Evolutionary conservation across 2,888 invertebrate species (phyloP).

Genomic region (Meiosimyza platycephala): DNA sequence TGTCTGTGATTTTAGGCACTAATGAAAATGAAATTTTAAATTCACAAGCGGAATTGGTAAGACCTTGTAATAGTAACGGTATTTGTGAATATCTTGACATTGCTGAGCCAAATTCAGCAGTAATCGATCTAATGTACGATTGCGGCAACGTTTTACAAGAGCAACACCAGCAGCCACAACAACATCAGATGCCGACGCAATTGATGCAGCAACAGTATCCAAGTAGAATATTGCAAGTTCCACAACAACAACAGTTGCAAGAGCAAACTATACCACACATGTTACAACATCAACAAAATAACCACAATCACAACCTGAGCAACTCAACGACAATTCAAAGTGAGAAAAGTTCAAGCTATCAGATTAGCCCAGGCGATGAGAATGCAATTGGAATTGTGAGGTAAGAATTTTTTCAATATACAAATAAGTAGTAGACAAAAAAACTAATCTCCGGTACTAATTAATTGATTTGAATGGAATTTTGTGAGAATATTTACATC

Average conservation of each 20-base stretch:
- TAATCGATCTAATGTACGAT: slow-evolving; percentile 40
- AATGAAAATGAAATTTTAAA: slow-evolving; percentile 50
- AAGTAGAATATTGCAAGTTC: background rate
- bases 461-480: no score
- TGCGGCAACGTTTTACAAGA: slow-evolving; percentile 14
- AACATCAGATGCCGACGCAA: background rate
- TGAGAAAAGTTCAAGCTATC: slow-evolving; percentile 60
- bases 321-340: slow-evolving; percentile 44
- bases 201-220: slow-evolving; percentile 1
- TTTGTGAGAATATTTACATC: no score
- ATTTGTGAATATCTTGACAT: slow-evolving; percentile 38
- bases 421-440: no score
- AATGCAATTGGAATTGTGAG: slow-evolving; percentile 59
- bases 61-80: slow-evolving; percentile 43
- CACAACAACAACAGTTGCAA: slow-evolving; percentile 25
- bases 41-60: slow-evolving; percentile 46
- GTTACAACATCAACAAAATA: slow-evolving; percentile 32
- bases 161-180: background rate
- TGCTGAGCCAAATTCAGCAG: slow-evolving; percentile 44
- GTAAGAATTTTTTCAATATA: slow-evolving; percentile 47
- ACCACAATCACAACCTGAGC: slow-evolving; percentile 47
- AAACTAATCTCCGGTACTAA: no score
- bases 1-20: slow-evolving; percentile 46
- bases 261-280: slow-evolving; percentile 14
- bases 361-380: slow-evolving; percentile 57